Evolutionary conservation across 2,888 invertebrate species (phyloP).

Genomic region (Himalopsyche tibetana): DNA sequence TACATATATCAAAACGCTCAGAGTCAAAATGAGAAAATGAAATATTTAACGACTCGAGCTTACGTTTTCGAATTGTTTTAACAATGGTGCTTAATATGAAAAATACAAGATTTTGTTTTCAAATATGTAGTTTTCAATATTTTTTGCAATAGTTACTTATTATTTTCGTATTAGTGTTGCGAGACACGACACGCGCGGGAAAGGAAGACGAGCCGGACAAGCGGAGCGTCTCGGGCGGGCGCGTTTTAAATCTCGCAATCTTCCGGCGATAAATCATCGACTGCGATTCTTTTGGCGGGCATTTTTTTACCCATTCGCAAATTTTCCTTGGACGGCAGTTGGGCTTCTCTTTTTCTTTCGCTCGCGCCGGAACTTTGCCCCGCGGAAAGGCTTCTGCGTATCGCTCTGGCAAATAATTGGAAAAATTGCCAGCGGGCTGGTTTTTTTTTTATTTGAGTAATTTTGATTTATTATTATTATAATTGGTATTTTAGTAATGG

Average conservation of each 20-base stretch:
- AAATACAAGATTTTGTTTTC: too few species aligned
- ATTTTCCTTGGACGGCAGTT: neutral
- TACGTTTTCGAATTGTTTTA: too few species aligned
- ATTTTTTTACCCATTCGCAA: neutral
- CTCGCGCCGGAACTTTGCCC: slow-evolving; percentile 17
- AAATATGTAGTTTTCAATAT: too few species aligned
- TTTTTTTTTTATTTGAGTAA: neutral
- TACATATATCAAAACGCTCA: too few species aligned
- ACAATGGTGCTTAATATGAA: too few species aligned
- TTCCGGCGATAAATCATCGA: slow-evolving; percentile 27
- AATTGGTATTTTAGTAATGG: slow-evolving; percentile 2
- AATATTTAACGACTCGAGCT: too few species aligned
- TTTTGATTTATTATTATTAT: slow-evolving; percentile 9
- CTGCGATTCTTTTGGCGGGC: neutral
- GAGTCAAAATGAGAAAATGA: too few species aligned
- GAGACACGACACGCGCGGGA: neutral
- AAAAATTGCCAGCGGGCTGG: neutral
- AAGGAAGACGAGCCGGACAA: neutral
- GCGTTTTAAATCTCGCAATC: slow-evolving; percentile 2
- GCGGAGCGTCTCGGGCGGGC: neutral
- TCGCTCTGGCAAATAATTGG: neutral
- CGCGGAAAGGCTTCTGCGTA: neutral
- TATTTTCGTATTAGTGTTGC: slow-evolving; percentile 17
- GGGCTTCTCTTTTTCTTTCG: neutral
- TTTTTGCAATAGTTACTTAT: slow-evolving; percentile 2